Evolutionary conservation across 2,888 invertebrate genomes (phyloP).

Genomic region (Doris montereyensis): DNA sequence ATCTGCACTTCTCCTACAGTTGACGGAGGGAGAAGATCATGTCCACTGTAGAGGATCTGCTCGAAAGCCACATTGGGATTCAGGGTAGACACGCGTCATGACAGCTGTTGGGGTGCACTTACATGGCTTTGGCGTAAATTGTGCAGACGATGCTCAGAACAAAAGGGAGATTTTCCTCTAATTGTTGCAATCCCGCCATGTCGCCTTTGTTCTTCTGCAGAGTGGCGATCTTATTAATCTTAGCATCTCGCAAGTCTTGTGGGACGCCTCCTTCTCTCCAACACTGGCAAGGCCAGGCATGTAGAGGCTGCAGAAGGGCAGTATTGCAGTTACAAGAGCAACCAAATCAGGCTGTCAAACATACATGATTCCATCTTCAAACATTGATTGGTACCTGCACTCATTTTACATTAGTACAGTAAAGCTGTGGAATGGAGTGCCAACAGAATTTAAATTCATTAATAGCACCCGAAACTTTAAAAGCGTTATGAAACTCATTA

Average conservation of each 20-base stretch:
- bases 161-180: slow-evolving; percentile 47
- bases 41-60: slow-evolving; percentile 35
- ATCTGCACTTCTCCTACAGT: slow-evolving; percentile 33
- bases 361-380: no score
- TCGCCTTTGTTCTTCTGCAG: slow-evolving; percentile 50
- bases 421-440: no score
- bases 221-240: slow-evolving; percentile 42
- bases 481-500: no score
- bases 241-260: slow-evolving; percentile 43
- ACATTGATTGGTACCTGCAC: no score
- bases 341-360: no score
- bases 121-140: slow-evolving; percentile 12
- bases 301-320: not conserved
- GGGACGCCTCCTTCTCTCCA: slow-evolving; percentile 32
- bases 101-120: slow-evolving; percentile 21
- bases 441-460: no score
- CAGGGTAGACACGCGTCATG: slow-evolving; percentile 43
- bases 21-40: slow-evolving; percentile 41
- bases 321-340: not conserved
- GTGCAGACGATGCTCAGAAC: slow-evolving; percentile 35
- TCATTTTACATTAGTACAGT: no score
- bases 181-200: slow-evolving; percentile 43
- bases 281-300: slow-evolving; percentile 6
- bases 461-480: no score
- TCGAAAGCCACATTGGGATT: slow-evolving; percentile 47